Evolutionary conservation across 1,140 invertebrate genomes (phyloP).

Genomic region (Drosophila nebulosa): DNA sequence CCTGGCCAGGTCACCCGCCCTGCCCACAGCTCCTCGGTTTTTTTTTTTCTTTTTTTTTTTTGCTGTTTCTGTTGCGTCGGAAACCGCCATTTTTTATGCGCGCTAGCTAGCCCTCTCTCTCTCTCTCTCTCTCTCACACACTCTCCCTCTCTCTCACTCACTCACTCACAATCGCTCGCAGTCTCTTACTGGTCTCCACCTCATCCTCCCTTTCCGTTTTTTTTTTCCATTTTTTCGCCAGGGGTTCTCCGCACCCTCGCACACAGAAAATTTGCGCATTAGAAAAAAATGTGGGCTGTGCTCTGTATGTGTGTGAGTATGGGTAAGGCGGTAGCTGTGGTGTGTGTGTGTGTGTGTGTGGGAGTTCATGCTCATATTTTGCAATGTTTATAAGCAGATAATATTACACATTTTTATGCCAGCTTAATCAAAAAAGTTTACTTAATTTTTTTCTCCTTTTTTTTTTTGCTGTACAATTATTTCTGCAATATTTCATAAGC

Average conservation of each 20-base stretch:
- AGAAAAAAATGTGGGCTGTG: constrained; percentile 68
- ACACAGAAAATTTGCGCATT: constrained; percentile 56
- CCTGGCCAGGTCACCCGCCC: constrained; percentile 15
- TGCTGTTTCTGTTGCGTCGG: constrained; percentile 64
- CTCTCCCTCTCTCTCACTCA: not conserved
- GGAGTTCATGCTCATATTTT: not conserved
- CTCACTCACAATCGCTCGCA: not conserved
- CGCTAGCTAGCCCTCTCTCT: constrained; percentile 55
- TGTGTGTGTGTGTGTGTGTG: not conserved
- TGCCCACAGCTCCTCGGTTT: constrained; percentile 3
- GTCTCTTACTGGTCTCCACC: constrained; percentile 3
- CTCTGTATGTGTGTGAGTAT: constrained; percentile 12
- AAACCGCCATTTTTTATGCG: constrained; percentile 77
- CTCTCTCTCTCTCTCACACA: constrained; percentile 18
- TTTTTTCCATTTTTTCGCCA: not conserved
- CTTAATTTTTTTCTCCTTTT: not conserved
- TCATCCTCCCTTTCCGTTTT: constrained; percentile 14
- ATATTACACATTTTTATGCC: not conserved
- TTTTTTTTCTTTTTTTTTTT: constrained; percentile 42
- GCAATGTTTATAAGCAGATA: not conserved
- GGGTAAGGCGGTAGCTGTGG: constrained; percentile 8
- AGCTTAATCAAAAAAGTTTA: not conserved
- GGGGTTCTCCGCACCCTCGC: constrained; percentile 38
- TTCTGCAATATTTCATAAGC: not conserved
- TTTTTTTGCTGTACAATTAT: not conserved